Conservation (phyloP, 2,113 vertebrate species). For the Pachycephala philippinensis region DNA sequence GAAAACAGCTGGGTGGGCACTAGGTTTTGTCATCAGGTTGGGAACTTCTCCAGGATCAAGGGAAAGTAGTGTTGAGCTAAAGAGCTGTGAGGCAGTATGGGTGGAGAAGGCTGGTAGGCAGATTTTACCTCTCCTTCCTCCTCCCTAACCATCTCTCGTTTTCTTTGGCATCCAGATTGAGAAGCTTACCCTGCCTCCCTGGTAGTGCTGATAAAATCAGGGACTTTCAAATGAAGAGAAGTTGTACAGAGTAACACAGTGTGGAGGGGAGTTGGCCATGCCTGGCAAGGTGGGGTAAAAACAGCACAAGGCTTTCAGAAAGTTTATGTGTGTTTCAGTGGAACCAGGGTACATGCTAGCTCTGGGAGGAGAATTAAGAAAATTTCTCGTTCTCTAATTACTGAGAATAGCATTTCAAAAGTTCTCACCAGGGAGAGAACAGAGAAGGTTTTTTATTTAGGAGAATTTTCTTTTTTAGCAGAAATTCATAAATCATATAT, state of each 20-base stretch:
- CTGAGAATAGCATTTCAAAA: not conserved
- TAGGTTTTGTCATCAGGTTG: not conserved
- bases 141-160: not conserved
- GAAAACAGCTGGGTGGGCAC: not conserved
- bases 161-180: not conserved
- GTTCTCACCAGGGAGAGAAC: not conserved
- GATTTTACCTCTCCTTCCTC: not conserved
- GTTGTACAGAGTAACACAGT: not conserved
- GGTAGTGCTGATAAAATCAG: slow-evolving; percentile 50
- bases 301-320: not conserved
- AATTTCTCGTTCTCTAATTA: not conserved
- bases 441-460: not conserved
- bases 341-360: not conserved
- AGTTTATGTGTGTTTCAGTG: not conserved
- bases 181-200: not conserved
- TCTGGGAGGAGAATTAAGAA: not conserved
- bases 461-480: not conserved
- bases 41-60: not conserved
- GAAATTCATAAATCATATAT: not conserved
- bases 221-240: slow-evolving; percentile 38
- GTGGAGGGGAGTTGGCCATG: not conserved
- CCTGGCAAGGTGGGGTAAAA: not conserved
- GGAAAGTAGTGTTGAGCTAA: not conserved
- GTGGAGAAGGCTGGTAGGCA: not conserved
- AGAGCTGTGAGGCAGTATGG: not conserved